phyloP scores from a whole-genome alignment of 2,113 vertebrate species.

The Martes martes region DNA sequence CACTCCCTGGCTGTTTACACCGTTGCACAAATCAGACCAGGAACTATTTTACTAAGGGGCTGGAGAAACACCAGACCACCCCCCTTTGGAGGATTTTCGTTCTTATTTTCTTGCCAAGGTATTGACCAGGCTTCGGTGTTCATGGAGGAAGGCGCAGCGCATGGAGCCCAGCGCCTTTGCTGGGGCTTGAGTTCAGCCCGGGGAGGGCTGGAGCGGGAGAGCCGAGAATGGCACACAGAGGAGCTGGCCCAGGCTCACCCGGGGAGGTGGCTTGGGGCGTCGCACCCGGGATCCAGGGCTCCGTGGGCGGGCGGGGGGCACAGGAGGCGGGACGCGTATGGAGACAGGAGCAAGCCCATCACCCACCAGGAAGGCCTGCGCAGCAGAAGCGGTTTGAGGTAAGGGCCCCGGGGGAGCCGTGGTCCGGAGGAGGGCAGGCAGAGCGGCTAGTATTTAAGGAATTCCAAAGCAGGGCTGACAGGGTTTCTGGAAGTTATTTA shows the following conservation, averaged over 20 bases:
- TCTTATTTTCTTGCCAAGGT: background rate
- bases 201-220: accelerated
- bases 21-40: accelerated
- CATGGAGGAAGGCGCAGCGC: background rate
- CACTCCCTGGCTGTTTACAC: accelerated
- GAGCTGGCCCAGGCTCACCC: background rate
- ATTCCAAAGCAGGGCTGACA: background rate
- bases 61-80: background rate
- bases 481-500: background rate
- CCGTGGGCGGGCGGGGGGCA: accelerated
- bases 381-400: accelerated
- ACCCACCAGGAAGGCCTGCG: background rate
- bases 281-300: background rate
- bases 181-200: accelerated
- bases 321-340: accelerated
- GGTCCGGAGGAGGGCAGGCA: background rate
- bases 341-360: accelerated
- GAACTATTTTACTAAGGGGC: background rate
- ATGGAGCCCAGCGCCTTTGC: accelerated
- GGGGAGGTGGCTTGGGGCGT: accelerated
- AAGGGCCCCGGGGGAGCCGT: no score
- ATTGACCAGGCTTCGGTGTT: background rate
- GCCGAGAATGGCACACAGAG: background rate
- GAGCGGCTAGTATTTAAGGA: background rate
- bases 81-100: background rate